Percentiles rank a stretch among this genome's conserved stretches.
phyloP scores from a whole-genome alignment of 2,888 invertebrate genomes.

The Biston betularia region DNA sequence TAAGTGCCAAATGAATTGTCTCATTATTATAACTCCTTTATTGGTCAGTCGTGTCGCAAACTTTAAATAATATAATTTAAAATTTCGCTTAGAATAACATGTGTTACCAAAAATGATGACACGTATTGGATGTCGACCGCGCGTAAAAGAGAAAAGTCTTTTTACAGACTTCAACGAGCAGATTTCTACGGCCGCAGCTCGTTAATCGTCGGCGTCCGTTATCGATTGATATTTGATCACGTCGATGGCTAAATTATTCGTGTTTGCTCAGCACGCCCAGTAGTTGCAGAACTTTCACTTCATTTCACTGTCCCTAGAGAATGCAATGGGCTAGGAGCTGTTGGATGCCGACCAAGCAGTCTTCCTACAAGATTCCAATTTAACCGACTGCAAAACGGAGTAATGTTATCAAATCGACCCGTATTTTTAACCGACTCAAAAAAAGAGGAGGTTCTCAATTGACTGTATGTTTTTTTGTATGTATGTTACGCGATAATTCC shows the following conservation, averaged over 20 bases:
- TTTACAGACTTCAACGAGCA: constrained; percentile 2
- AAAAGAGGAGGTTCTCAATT: too few relatives aligned
- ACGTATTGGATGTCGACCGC: background rate
- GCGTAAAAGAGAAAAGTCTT: constrained; percentile 11
- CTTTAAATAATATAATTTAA: too few relatives aligned
- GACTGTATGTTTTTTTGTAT: too few relatives aligned
- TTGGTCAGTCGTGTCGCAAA: too few relatives aligned
- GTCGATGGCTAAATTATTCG: constrained; percentile 36
- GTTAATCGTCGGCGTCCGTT: constrained; percentile 27
- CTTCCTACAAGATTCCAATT: background rate
- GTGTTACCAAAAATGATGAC: background rate
- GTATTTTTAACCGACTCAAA: too few relatives aligned
- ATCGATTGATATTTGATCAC: constrained; percentile 39
- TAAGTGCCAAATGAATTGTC: too few relatives aligned
- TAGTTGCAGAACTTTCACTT: constrained; percentile 62
- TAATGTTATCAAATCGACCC: too few relatives aligned
- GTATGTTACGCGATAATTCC: too few relatives aligned
- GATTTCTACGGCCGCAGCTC: constrained; percentile 24
- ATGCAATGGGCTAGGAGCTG: constrained; percentile 45
- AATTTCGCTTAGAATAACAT: too few relatives aligned
- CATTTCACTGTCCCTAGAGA: constrained; percentile 59
- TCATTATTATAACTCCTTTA: too few relatives aligned
- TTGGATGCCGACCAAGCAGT: background rate
- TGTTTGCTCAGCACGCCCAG: constrained; percentile 41
- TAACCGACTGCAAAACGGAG: too few relatives aligned